These are phyloP conservation scores for Allygus modestus DNA, from an alignment of 2,888 invertebrate species.

Conservation along the genomic window DNA sequence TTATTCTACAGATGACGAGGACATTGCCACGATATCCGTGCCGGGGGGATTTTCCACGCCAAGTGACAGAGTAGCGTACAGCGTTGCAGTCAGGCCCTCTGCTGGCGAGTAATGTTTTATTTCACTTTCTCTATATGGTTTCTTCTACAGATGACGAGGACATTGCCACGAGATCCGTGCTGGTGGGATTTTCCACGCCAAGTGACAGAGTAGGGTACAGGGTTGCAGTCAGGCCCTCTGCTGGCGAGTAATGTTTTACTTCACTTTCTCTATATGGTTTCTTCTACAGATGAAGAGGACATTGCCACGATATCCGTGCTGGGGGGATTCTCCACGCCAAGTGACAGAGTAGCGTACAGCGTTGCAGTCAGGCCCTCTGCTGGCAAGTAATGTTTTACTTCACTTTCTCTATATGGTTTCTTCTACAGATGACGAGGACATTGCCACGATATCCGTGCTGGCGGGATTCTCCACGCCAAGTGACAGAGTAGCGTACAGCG, in stretches of 20 bases:
- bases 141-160: slow-evolving; percentile 61
- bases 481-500: slow-evolving; percentile 30
- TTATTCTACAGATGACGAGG: slow-evolving; percentile 52
- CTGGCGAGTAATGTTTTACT: slow-evolving; percentile 28
- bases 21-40: slow-evolving; percentile 45
- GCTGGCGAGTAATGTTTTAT: slow-evolving; percentile 29
- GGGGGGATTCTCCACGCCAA: slow-evolving; percentile 5
- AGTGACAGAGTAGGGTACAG: slow-evolving; percentile 50
- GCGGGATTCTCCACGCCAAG: slow-evolving; percentile 15
- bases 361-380: slow-evolving; percentile 55
- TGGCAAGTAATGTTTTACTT: too few species aligned
- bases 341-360: slow-evolving; percentile 30
- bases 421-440: too few species aligned
- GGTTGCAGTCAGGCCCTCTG: slow-evolving; percentile 53
- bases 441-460: not conserved
- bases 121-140: too few species aligned
- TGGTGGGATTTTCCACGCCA: slow-evolving; percentile 21
- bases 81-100: slow-evolving; percentile 52
- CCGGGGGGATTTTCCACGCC: slow-evolving; percentile 33
- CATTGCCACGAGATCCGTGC: slow-evolving; percentile 42
- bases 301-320: not conserved
- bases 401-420: too few species aligned
- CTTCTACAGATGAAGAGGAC: too few species aligned
- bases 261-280: too few species aligned
- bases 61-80: slow-evolving; percentile 45